Percentiles rank a stretch among this genome's conserved stretches.
phyloP scores from a whole-genome alignment of 2,888 invertebrate genomes.

The Hemaris fuciformis region DNA sequence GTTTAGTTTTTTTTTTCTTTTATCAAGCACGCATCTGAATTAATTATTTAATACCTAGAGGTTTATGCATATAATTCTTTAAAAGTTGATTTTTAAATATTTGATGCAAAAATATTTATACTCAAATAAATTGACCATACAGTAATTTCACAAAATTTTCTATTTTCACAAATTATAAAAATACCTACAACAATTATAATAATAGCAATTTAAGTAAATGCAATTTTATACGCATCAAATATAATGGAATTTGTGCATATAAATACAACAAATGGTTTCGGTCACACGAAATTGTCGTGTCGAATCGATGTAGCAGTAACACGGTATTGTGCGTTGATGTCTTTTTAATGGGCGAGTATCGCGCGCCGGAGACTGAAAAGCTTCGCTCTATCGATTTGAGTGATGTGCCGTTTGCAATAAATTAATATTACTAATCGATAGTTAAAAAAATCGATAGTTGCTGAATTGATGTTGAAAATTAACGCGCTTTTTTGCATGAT shows the following conservation, averaged over 20 bases:
- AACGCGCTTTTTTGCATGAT: no score
- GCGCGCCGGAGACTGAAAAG: conserved; percentile 2
- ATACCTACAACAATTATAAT: neutral
- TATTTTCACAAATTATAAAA: neutral
- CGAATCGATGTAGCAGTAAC: neutral
- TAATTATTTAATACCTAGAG: no score
- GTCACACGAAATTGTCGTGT: neutral
- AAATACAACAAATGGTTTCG: neutral
- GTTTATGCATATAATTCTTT: no score
- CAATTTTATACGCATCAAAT: neutral
- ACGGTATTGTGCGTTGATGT: conserved; percentile 49
- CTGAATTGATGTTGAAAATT: no score
- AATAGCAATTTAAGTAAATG: neutral
- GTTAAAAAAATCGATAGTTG: no score
- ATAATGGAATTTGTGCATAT: neutral
- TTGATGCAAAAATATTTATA: no score
- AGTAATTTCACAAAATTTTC: neutral
- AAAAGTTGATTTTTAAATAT: no score
- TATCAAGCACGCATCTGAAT: no score
- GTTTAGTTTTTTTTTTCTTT: no score
- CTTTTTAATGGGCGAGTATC: conserved; percentile 48
- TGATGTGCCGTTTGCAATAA: no score
- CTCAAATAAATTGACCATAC: no score
- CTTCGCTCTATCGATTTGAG: neutral
- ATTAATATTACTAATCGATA: no score